Conservation (phyloP, 2,797 vertebrate genomes). For the Melanotaenia nigrans region DNA sequence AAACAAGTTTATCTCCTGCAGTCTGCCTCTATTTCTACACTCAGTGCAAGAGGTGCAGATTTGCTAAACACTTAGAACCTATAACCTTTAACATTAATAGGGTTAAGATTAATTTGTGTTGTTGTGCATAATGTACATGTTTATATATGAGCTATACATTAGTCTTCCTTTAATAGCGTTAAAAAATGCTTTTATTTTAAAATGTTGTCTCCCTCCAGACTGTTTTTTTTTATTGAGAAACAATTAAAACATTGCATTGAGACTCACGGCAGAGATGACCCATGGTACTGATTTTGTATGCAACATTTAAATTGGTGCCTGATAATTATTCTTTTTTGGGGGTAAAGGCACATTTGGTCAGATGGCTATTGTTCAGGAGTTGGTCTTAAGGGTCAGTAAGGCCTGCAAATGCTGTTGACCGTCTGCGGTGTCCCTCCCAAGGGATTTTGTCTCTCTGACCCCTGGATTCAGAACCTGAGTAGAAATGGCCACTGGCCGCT, state of each 20-base stretch:
- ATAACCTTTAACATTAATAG: background rate
- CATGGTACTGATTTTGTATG: background rate
- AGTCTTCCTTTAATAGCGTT: background rate
- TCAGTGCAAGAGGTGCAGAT: slow-evolving; percentile 15
- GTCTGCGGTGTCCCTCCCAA: slow-evolving; percentile 59
- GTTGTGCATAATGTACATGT: background rate
- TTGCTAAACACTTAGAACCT: background rate
- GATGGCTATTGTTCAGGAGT: slow-evolving; percentile 56
- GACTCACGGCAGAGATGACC: background rate
- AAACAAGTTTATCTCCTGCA: slow-evolving; percentile 55
- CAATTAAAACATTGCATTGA: background rate
- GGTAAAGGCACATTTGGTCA: slow-evolving; percentile 63
- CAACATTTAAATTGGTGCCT: slow-evolving; percentile 24
- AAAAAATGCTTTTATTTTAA: background rate
- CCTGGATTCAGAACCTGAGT: slow-evolving; percentile 70
- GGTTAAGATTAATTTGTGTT: slow-evolving; percentile 1
- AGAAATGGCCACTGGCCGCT: slow-evolving; percentile 78
- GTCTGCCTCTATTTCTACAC: slow-evolving; percentile 26
- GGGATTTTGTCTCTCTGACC: slow-evolving; percentile 69
- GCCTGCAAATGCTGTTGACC: slow-evolving; percentile 64
- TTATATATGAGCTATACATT: background rate
- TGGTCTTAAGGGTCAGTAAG: slow-evolving; percentile 60
- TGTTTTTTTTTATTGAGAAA: background rate
- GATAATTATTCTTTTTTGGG: slow-evolving; percentile 23
- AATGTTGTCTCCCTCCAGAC: background rate